Evolutionary conservation across 2,797 vertebrate genomes (phyloP).

Genomic region (Gadopsis bispinosus): DNA sequence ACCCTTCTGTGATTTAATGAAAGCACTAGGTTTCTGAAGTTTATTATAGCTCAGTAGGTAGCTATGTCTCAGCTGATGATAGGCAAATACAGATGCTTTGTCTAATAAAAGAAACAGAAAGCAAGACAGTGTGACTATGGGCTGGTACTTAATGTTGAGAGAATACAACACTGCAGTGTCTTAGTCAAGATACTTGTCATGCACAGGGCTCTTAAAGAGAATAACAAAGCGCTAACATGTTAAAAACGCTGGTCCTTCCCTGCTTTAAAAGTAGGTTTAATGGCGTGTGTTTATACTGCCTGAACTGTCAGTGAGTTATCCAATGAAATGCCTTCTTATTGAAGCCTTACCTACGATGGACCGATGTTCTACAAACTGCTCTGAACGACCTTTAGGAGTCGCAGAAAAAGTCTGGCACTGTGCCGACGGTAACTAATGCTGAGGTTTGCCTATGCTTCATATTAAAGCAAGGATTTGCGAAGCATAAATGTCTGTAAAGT

Average conservation of each 20-base stretch:
- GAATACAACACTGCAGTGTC: neutral
- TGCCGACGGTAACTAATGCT: neutral
- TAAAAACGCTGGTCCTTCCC: constrained; percentile 45
- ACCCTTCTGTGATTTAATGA: neutral
- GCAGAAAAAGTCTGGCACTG: constrained; percentile 9
- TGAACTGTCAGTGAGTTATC: constrained; percentile 67
- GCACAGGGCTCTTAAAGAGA: neutral
- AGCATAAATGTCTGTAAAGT: constrained; percentile 59
- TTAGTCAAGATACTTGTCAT: neutral
- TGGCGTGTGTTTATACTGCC: constrained; percentile 85
- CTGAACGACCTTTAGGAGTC: constrained; percentile 38
- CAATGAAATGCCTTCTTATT: constrained; percentile 90
- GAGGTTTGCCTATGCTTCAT: neutral
- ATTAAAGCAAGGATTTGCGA: neutral
- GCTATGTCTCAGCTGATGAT: neutral
- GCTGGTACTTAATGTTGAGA: neutral
- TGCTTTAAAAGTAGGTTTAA: constrained; percentile 73
- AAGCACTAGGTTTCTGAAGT: neutral
- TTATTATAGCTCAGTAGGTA: neutral
- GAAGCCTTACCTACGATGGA: constrained; percentile 82
- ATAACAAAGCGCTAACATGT: constrained; percentile 25
- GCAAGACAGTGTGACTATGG: neutral
- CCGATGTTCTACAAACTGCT: constrained; percentile 51
- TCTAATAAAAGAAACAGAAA: constrained; percentile 15
- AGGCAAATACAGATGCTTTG: neutral